A percentile compares a stretch with the other conserved stretches of the same genome.
Conservation (phyloP, 2,113 vertebrate genomes). For the Macroglossus sobrinus region DNA sequence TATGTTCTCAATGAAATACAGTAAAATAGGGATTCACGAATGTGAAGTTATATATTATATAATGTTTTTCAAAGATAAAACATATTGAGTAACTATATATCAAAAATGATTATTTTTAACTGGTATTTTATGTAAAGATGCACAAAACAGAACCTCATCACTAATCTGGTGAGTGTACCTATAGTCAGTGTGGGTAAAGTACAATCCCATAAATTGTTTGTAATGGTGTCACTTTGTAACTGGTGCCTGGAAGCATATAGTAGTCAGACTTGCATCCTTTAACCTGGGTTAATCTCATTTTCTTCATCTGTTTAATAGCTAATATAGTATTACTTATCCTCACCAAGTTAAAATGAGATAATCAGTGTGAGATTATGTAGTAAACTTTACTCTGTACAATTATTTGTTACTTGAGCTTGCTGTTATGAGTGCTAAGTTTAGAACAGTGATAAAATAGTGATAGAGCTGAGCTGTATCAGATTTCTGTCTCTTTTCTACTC, state of each 20-base stretch:
- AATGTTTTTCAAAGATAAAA: constrained; percentile 5
- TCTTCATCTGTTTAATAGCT: background rate
- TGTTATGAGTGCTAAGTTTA: background rate
- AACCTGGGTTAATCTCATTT: background rate
- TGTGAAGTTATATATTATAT: background rate
- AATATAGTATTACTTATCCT: background rate
- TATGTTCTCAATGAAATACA: background rate
- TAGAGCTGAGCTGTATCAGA: background rate
- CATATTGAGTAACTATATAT: background rate
- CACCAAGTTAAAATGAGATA: background rate
- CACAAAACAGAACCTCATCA: background rate
- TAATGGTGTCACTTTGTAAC: background rate
- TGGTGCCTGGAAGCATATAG: background rate
- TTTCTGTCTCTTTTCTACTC: constrained; percentile 65
- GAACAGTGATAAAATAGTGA: background rate
- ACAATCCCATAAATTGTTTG: background rate
- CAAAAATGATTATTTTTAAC: background rate
- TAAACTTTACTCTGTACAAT: background rate
- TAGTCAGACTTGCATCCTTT: background rate
- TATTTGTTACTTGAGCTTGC: constrained; percentile 22
- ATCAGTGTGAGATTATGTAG: background rate
- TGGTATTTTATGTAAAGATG: background rate
- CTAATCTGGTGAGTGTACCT: background rate
- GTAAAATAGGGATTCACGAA: background rate
- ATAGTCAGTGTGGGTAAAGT: background rate